These are phyloP conservation scores for Papilio polytes DNA, from an alignment of 1,140 invertebrate species.

Conservation along the genomic window DNA sequence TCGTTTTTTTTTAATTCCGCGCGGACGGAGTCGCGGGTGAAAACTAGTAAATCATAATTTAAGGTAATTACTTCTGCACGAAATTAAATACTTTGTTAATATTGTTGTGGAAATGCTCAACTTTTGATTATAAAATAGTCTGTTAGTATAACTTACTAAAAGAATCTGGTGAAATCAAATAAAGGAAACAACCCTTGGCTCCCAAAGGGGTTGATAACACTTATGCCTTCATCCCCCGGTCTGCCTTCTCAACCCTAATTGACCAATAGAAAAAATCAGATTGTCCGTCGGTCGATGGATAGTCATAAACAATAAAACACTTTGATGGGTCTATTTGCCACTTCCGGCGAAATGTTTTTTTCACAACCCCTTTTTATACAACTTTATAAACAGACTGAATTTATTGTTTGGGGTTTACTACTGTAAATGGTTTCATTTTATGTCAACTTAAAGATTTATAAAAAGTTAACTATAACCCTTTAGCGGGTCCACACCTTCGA, in stretches of 20 bases:
- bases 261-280: slow-evolving; percentile 41
- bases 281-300: slow-evolving; percentile 22
- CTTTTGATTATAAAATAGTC: not conserved
- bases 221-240: slow-evolving; percentile 42
- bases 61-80: no score
- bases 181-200: slow-evolving; percentile 44
- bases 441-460: no score
- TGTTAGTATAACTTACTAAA: not conserved
- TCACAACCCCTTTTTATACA: slow-evolving; percentile 10
- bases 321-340: slow-evolving; percentile 18
- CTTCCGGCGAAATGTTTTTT: not conserved
- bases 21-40: no score
- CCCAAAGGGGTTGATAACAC: slow-evolving; percentile 50
- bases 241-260: slow-evolving; percentile 40
- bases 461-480: no score
- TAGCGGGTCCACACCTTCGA: no score
- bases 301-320: slow-evolving; percentile 31
- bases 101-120: no score
- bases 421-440: not conserved
- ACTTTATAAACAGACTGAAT: not conserved
- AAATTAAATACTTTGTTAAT: no score
- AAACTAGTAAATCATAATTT: no score
- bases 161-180: slow-evolving; percentile 16
- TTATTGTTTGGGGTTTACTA: not conserved
- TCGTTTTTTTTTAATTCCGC: no score